Conservation (phyloP, 2,797 vertebrate genomes). For the Peromyscus melanophrys region DNA sequence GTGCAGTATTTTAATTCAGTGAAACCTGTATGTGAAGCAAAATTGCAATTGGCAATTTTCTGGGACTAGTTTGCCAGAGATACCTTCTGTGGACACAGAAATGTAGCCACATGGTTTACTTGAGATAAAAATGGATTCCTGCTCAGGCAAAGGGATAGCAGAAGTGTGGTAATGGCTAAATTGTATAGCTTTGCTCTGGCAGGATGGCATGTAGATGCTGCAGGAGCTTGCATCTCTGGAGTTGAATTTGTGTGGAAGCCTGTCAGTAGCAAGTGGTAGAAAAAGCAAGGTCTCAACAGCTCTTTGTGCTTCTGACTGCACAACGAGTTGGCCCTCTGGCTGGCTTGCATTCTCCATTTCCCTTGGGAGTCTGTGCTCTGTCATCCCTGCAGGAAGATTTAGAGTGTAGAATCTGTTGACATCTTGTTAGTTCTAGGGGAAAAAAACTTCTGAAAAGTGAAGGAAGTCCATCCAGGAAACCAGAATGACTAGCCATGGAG, state of each 20-base stretch:
- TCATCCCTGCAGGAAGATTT: conserved; percentile 35
- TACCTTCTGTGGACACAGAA: conserved; percentile 1
- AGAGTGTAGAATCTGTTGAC: conserved; percentile 29
- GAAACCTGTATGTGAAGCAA: background rate
- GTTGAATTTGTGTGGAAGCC: background rate
- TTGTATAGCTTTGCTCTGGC: background rate
- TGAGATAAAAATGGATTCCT: conserved; percentile 1
- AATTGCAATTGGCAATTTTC: background rate
- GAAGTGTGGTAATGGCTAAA: background rate
- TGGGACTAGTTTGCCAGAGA: background rate
- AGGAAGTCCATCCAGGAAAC: background rate
- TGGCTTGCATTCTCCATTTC: background rate
- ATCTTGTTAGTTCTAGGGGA: conserved; percentile 60
- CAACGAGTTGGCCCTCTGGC: background rate
- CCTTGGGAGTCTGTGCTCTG: background rate
- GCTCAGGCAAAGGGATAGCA: background rate
- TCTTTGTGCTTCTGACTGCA: conserved; percentile 1
- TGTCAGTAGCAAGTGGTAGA: background rate
- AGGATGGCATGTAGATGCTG: background rate
- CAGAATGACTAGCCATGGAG: background rate
- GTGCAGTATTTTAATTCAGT: background rate
- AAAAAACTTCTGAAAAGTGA: conserved; percentile 37
- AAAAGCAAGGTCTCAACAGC: conserved; percentile 31
- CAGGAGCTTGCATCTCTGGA: background rate
- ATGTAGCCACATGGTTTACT: background rate